Percentiles rank a stretch among this genome's conserved stretches.
Evolutionary conservation across 2,113 vertebrate species (phyloP).

Genomic region (Antechinus flavipes): DNA sequence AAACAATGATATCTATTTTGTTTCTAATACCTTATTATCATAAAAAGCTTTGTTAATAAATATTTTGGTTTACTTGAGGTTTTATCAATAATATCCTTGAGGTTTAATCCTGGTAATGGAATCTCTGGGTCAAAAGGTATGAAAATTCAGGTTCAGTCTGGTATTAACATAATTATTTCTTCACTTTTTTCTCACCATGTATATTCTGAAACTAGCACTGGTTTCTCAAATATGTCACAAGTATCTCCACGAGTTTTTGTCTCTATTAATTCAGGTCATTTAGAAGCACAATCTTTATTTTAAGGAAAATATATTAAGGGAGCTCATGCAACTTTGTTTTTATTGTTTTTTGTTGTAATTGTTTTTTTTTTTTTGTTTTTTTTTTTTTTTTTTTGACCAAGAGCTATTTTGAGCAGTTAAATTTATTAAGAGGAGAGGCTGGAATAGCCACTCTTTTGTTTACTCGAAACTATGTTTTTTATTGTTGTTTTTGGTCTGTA

Average conservation of each 20-base stretch:
- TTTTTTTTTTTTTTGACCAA: not conserved
- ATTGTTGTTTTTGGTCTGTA: too few relatives aligned
- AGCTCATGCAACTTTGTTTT: conserved; percentile 58
- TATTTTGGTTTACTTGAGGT: too few relatives aligned
- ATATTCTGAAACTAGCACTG: conserved; percentile 59
- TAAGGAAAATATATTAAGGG: conserved; percentile 67
- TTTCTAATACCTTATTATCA: too few relatives aligned
- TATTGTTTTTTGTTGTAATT: not conserved
- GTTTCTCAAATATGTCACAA: conserved; percentile 57
- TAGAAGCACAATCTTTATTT: conserved; percentile 55
- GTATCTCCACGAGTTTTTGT: conserved; percentile 61
- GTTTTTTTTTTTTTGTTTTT: too few relatives aligned
- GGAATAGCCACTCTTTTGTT: not conserved
- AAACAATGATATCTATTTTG: too few relatives aligned
- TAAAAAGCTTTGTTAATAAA: too few relatives aligned
- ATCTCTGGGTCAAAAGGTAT: too few relatives aligned
- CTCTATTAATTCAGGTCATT: conserved; percentile 54
- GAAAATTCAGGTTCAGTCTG: conserved; percentile 38
- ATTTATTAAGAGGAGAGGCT: conserved; percentile 79
- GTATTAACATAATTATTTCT: conserved; percentile 53
- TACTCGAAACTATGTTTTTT: too few relatives aligned
- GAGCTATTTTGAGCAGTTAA: conserved; percentile 65
- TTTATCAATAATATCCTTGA: too few relatives aligned
- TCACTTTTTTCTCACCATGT: conserved; percentile 71
- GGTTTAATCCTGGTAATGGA: too few relatives aligned